phyloP scores from a whole-genome alignment of 2,797 vertebrate species.

The Epinephelus coioides region DNA sequence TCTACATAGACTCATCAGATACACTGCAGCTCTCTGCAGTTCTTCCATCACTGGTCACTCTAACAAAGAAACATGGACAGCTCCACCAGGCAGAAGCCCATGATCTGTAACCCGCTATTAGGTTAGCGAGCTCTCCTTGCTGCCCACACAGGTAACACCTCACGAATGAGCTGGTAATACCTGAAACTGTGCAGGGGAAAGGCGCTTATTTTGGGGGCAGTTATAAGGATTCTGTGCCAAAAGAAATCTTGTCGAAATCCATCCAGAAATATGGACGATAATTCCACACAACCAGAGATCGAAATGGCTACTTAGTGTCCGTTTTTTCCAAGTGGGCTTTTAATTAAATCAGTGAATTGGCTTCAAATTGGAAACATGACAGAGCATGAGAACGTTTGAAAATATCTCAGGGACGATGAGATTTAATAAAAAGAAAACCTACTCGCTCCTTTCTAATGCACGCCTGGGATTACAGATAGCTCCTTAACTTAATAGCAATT shows the following conservation, averaged over 20 bases:
- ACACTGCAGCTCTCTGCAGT: conserved; percentile 75
- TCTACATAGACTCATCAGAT: conserved; percentile 60
- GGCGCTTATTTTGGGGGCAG: conserved; percentile 1
- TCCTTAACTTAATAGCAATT: conserved; percentile 92
- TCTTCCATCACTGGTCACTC: conserved; percentile 70
- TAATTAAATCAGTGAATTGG: conserved; percentile 83
- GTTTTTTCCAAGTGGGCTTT: conserved; percentile 79
- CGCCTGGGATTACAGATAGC: conserved; percentile 87
- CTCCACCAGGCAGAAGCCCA: conserved; percentile 29
- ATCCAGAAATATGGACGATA: conserved; percentile 59
- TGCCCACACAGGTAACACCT: conserved; percentile 46
- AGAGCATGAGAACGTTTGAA: conserved; percentile 79
- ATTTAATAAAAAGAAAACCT: conserved; percentile 85
- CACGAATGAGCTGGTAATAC: conserved; percentile 25
- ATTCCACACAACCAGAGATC: conserved; percentile 56
- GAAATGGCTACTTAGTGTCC: conserved; percentile 80
- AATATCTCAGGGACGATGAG: conserved; percentile 85
- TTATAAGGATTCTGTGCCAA: conserved; percentile 6
- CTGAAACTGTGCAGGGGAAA: neutral
- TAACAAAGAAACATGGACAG: conserved; percentile 83
- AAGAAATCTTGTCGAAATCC: conserved; percentile 46
- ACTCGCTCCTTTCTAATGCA: conserved; percentile 79
- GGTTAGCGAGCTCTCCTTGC: conserved; percentile 54
- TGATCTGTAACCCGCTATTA: conserved; percentile 61
- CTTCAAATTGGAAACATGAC: conserved; percentile 82